Evolutionary conservation across 2,113 vertebrate genomes (phyloP), one percentile per base, ranked within the genome.

Genomic region (Condylura cristata): DNA sequence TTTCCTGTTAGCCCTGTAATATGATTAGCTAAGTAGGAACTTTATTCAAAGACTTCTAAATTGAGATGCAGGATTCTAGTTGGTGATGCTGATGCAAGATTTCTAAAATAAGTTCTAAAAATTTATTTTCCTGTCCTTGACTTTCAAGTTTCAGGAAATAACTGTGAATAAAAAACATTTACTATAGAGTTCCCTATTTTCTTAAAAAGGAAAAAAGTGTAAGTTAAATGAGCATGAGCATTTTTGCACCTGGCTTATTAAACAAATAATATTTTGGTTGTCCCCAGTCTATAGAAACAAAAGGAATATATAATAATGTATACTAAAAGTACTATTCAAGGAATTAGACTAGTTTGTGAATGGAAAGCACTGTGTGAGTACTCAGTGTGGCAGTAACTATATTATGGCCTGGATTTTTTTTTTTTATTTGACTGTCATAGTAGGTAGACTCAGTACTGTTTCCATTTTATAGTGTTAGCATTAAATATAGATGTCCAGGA

Each of bases 61-160:
- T 84, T 84, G 37, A 39, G 75, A 76, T 84, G 10, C 34, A 90
- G 32, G n/a, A 58, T 41, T 80, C 60, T 48, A 48, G 13, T 48
- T 48, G 9, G 46, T 48, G 8, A 48, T 53, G 17, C 51, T 48
- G 46, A 48, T 53, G 17, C 51, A 53, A 56, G 18, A 56, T 56
- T 56, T 56, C 53, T 56, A 56, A 56, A 20, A 8, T 56, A 56
- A 85, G 60, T 87, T 37, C 66, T 58, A 39, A 94, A 60, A 60
- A 20, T 72, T 90, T 79, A 37, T 65, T 58, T 89, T 81, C 28
- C 53, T 89, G 11, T 91, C 61, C 61, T 91, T 90, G 63, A 75
- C 48, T 96, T 87, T 86, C 48, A 93, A 60, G 72, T 89, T 92
- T 86, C 87, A 81, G 30, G 51, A 87, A 95, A 78, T 74, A 14